phyloP scores from a whole-genome alignment of 2,888 invertebrate species.

The Xanthia togata region DNA sequence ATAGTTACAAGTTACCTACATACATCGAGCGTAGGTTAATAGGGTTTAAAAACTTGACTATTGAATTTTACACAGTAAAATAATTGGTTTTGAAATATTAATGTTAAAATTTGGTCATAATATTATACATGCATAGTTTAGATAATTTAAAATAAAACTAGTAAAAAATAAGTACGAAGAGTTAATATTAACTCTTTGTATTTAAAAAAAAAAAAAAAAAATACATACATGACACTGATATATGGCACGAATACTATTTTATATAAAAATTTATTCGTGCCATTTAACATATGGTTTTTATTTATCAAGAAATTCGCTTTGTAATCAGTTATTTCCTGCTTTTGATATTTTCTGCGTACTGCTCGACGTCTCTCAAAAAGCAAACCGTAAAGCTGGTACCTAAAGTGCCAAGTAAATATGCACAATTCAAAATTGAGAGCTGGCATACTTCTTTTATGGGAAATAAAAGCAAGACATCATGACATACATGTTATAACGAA shows the following conservation, averaged over 20 bases:
- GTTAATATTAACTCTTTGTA: no score
- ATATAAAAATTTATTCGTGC: background rate
- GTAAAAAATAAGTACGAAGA: background rate
- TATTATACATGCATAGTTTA: background rate
- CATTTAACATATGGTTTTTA: background rate
- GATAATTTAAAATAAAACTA: no score
- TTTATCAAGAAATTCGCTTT: no score
- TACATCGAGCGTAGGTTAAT: no score
- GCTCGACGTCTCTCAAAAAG: no score
- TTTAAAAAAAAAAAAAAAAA: no score
- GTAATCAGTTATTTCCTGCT: background rate
- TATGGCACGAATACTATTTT: no score
- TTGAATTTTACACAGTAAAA: no score
- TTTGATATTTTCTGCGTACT: background rate
- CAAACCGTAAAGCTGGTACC: background rate
- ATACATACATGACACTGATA: no score
- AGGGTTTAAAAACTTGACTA: no score
- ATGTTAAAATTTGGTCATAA: background rate
- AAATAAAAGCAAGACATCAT: no score
- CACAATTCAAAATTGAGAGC: conserved; percentile 1
- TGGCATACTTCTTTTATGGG: background rate
- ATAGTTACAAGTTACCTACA: background rate
- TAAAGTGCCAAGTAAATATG: conserved; percentile 6
- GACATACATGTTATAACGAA: no score
- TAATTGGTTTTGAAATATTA: background rate